These are phyloP conservation scores for Andrena haemorrhoa DNA, from an alignment of 2,888 invertebrate species.

Conservation along the genomic window DNA sequence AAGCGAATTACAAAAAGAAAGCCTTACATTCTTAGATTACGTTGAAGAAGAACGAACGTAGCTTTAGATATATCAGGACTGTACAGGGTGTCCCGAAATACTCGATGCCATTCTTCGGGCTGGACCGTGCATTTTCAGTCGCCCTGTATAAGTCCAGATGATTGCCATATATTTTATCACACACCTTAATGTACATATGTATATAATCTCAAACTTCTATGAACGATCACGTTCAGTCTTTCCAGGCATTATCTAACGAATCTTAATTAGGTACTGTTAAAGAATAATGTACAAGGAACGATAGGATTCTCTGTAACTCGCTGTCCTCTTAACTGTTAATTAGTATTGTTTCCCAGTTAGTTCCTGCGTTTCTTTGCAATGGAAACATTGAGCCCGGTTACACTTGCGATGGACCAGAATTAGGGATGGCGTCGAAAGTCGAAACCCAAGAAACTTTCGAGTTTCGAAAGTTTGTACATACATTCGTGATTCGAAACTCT, in stretches of 20 bases:
- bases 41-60: constrained; percentile 63
- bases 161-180: constrained; percentile 81
- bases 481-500: too few species aligned
- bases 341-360: constrained; percentile 33
- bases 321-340: constrained; percentile 23
- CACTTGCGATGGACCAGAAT: constrained; percentile 33
- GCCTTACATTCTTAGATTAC: constrained; percentile 66
- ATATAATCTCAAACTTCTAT: constrained; percentile 64
- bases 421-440: too few species aligned
- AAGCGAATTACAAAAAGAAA: constrained; percentile 55
- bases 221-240: constrained; percentile 31
- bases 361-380: constrained; percentile 3
- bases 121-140: constrained; percentile 2
- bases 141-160: constrained; percentile 67
- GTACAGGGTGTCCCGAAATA: constrained; percentile 16
- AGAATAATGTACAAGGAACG: constrained; percentile 19
- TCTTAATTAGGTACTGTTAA: constrained; percentile 24
- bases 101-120: not conserved
- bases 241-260: constrained; percentile 28
- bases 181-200: constrained; percentile 79
- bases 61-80: constrained; percentile 62
- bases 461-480: too few species aligned
- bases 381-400: constrained; percentile 27
- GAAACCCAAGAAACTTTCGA: too few species aligned
- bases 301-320: constrained; percentile 18